Evolutionary conservation across 2,113 vertebrate species (phyloP).

Genomic region (Hippocampus zosterae): DNA sequence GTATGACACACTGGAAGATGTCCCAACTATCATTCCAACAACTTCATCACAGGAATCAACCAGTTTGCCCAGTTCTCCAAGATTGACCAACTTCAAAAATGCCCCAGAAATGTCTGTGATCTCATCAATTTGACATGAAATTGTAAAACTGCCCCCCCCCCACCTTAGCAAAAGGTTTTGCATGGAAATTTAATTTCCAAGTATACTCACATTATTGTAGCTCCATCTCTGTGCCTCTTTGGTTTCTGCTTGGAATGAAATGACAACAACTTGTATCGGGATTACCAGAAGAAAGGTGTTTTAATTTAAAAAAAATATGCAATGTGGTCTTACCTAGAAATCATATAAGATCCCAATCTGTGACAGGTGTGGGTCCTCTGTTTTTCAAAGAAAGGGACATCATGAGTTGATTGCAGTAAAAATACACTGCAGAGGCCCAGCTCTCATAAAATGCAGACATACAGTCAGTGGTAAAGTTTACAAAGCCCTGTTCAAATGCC

Average conservation of each 20-base stretch:
- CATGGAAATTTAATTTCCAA: not conserved
- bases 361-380: constrained; percentile 45
- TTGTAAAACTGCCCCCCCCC: not conserved
- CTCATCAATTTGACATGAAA: not conserved
- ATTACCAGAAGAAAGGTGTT: not conserved
- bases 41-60: not conserved
- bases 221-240: constrained; percentile 44
- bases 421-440: not conserved
- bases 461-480: not conserved
- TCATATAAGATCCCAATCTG: constrained; percentile 44
- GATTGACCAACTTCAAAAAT: not conserved
- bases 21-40: not conserved
- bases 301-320: not conserved
- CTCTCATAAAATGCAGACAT: not conserved
- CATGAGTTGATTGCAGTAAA: not conserved
- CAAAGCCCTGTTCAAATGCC: not conserved
- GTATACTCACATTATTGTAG: constrained; percentile 52
- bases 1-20: not conserved
- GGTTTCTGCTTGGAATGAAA: constrained; percentile 33
- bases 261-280: constrained; percentile 18
- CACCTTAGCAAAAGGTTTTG: not conserved
- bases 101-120: not conserved
- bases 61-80: not conserved
- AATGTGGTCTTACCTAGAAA: constrained; percentile 40
- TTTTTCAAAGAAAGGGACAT: constrained; percentile 17